These are phyloP conservation scores for Ectemnius continuus DNA, from an alignment of 2,888 invertebrate genomes.

Conservation along the genomic window DNA sequence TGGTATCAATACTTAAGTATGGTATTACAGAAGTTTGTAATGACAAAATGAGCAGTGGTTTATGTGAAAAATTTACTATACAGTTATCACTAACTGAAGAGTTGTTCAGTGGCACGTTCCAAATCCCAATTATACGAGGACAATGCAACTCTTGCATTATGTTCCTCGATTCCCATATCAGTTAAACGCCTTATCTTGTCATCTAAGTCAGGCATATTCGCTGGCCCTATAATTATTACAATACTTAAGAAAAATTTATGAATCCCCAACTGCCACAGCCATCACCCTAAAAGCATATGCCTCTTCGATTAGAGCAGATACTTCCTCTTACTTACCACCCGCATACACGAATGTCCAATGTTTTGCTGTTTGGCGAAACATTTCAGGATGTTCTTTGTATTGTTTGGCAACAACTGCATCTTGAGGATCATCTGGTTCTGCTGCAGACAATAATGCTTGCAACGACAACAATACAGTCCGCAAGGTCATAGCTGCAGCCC, in stretches of 20 bases:
- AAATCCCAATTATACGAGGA: constrained; percentile 96
- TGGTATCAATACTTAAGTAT: constrained; percentile 56
- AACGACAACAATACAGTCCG: constrained; percentile 96
- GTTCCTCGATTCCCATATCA: constrained; percentile 97
- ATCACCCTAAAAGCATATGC: neutral
- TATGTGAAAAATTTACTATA: constrained; percentile 61
- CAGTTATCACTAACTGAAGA: constrained; percentile 86
- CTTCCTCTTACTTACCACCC: constrained; percentile 81
- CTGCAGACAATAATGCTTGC: constrained; percentile 95
- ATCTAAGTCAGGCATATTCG: constrained; percentile 88
- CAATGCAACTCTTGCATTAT: constrained; percentile 92
- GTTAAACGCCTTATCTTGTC: constrained; percentile 91
- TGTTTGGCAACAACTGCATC: constrained; percentile 99
- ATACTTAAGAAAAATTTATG: neutral
- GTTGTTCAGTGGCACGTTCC: constrained; percentile 93
- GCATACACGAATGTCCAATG: constrained; percentile 99
- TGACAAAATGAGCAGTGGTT: constrained; percentile 62
- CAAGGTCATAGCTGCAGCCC: constrained; percentile 99
- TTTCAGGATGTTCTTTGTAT: constrained; percentile 91
- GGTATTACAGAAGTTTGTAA: constrained; percentile 55
- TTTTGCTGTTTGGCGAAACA: constrained; percentile 94
- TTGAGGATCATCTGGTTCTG: constrained; percentile 96
- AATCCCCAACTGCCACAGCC: neutral
- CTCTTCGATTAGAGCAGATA: neutral
- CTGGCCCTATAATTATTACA: constrained; percentile 82